Base-by-base conservation (phyloP, 1,140 invertebrate genomes). In the Geopemphigus sp. region DNA sequence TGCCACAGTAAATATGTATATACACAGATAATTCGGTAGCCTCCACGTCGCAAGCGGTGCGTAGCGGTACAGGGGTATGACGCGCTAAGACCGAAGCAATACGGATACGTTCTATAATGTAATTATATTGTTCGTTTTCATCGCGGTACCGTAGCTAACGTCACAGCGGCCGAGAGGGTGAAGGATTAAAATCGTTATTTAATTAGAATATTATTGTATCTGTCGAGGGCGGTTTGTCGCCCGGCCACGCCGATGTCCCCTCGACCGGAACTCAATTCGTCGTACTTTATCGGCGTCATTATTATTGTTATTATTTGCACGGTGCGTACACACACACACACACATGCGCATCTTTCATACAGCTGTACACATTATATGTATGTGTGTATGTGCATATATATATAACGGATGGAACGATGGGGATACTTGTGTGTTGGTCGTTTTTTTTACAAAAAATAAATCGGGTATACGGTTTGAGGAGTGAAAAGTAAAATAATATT, bases 151-250 rank as follows among this genome's bases (percentile, higher is more conserved):
- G 73, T 76, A 17, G 32, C 73, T 76, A 76, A 76, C 32, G 14
- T 22, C 24, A 39, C 19, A 5, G 26, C 8, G 63, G 8, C 2
- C 15, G 64, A 24, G 14, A 59, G 56, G 73, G 73, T 59, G 73
- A 76, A 61, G 8, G 29, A 45, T 57, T 59, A 76, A 76, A 76
- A 76, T 61, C 59, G 56, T 59, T 76, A 76, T 76, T 76, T 76
- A 76, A 76, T 76, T 76, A 76, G 54, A 76, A 76, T 76, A 76
- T 59, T 76, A 76, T 76, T 76, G 74, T 78, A 63, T 47, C 74
- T 47, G 57, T 78, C 24, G 74, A 78, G 74, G 74, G 74, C 24
- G 57, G 57, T 63, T 63, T 50, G 57, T 59, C 53, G 54, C 72
- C 29, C 29, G 63, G 12, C 26, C 26, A 29, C 61, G 61, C 26